Evolutionary conservation across 2,888 invertebrate species (phyloP).

Genomic region (Meiosimyza platycephala): DNA sequence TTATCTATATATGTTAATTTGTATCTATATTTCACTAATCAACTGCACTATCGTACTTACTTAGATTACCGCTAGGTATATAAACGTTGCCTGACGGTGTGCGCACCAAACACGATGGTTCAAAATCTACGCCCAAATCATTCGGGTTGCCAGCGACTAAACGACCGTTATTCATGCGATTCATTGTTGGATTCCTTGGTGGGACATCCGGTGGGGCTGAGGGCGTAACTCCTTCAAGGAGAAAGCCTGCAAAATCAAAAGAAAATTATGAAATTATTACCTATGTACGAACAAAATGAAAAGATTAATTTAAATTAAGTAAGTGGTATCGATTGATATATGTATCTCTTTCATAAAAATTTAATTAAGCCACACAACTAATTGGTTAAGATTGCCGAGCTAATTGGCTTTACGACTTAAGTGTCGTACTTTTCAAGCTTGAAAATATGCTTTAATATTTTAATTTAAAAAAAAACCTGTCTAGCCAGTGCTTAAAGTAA

Average conservation of each 20-base stretch:
- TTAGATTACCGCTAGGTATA: slow-evolving; percentile 84
- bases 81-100: slow-evolving; percentile 94
- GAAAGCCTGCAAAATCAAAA: slow-evolving; percentile 77
- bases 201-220: slow-evolving; percentile 87
- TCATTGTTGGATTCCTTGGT: slow-evolving; percentile 91
- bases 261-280: slow-evolving; percentile 44
- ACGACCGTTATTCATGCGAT: slow-evolving; percentile 90
- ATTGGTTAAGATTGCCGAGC: too few species aligned
- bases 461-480: too few species aligned
- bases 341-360: too few species aligned
- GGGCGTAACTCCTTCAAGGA: slow-evolving; percentile 82
- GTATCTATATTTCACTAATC: neutral
- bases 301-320: neutral
- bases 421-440: too few species aligned
- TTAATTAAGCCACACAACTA: too few species aligned
- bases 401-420: too few species aligned
- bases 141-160: slow-evolving; percentile 85
- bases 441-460: too few species aligned
- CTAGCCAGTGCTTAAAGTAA: too few species aligned
- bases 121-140: slow-evolving; percentile 81
- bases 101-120: slow-evolving; percentile 90
- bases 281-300: slow-evolving; percentile 39
- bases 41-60: slow-evolving; percentile 65
- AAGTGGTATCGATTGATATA: too few species aligned
- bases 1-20: too few species aligned